Evolutionary conservation across 1,140 invertebrate genomes (phyloP), one percentile per base, ranked within the genome.

Genomic region (Lordiphosa collinella): DNA sequence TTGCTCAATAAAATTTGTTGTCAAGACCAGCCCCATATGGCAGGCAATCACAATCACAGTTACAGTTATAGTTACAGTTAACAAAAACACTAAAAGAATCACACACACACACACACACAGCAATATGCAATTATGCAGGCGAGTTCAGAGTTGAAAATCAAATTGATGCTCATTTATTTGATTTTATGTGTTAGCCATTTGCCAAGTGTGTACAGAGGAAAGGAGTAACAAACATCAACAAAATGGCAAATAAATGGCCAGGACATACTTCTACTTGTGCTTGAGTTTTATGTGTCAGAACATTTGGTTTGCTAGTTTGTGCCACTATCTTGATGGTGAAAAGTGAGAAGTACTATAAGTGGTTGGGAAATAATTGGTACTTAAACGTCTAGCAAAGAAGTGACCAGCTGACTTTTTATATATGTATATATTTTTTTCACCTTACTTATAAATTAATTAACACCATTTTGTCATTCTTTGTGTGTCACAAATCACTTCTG

Each of bases 1-100:
- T 54, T 70, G 65, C 59, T 70, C 79, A 84, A 84, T 84, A 78
- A 84, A 73, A 38, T 68, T 25, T 84, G 78, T 41, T 61, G 56
- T 49, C 13, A 18, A 14, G 41, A n/a, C 29, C 18, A 46, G 61
- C 38, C 67, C 60, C 13, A 54, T 64, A 55, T 62, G 63, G 64
- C 67, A 62, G 56, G 63, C 40, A 43, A 43, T 43, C 40, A 43
- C 41, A 44, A 22, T 82, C 52, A 72, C 50, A 58, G 76, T 75
- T 57, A 60, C 78, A 62, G 60, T 75, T 55, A 60, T 72, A 62
- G 63, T 84, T 53, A 72, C 54, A 59, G 76, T 76, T 61, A 60
- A 57, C 58, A 82, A 54, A 54, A 78, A 76, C 72, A 71, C 48
- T 82, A 59, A 75, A 71, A 57, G 34, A 62, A 47, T 8, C 53